Evolutionary conservation across 1,140 invertebrate species (phyloP).

Genomic region (Palaemon carinicauda): DNA sequence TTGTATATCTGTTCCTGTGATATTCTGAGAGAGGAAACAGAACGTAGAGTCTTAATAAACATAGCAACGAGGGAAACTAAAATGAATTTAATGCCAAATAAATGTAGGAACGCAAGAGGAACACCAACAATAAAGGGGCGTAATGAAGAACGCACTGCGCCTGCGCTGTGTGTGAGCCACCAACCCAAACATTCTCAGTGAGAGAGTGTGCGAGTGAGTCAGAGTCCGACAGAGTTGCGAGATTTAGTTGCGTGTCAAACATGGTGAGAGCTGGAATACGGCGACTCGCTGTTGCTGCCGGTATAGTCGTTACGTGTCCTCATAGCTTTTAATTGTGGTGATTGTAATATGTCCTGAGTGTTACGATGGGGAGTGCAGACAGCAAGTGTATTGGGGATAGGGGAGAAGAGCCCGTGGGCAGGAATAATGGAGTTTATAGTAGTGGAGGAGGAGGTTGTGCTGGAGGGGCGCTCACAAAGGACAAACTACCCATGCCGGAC

Average conservation of each 20-base stretch:
- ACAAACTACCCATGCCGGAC: conserved; percentile 81
- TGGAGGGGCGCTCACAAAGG: conserved; percentile 61
- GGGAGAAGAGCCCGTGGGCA: conserved; percentile 24
- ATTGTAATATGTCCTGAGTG: conserved; percentile 40
- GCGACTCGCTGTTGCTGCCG: background rate
- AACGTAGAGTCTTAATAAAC: no score
- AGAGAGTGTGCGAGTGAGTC: no score
- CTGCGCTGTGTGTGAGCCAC: conserved; percentile 31
- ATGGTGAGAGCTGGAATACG: background rate
- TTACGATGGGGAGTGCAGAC: conserved; percentile 45
- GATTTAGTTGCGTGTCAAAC: conserved; percentile 7
- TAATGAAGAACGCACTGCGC: background rate
- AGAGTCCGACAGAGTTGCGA: no score
- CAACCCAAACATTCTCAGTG: conserved; percentile 23
- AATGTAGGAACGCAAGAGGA: no score
- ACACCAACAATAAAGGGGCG: no score
- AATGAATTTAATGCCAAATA: no score
- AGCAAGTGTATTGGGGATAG: conserved; percentile 48
- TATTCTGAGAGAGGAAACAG: no score
- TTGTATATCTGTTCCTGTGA: no score
- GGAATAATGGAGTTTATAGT: conserved; percentile 44
- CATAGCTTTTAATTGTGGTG: background rate
- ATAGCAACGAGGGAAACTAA: no score
- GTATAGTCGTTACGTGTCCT: background rate
- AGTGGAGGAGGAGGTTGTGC: conserved; percentile 3